Evolutionary conservation across 2,113 vertebrate genomes (phyloP), one percentile per base, ranked within the genome.

Genomic region (Penelope pileata): DNA sequence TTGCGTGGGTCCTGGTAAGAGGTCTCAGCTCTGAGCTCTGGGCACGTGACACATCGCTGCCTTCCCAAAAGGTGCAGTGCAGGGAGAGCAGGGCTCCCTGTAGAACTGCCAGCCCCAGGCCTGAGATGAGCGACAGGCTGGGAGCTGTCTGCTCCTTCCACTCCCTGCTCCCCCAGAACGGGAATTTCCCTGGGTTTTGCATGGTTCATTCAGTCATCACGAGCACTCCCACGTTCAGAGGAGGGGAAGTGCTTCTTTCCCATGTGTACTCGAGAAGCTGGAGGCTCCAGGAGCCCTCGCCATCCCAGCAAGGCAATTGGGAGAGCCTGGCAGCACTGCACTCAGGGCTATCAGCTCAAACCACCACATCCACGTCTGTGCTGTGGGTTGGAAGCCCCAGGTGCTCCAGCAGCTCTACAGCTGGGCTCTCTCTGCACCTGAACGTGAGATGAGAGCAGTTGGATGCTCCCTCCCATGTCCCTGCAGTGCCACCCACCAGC

Each of bases 281-380:
- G 76, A 34, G 26, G 63, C 42, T 30, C 63, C 59, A 14, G 36
- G 50, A 64, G 30, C 74, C 43, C 21, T 26, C 23, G 16, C 18
- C 38, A 26, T 36, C 24, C 24, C 36, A 29, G 40, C 10, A 27
- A 40, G 36, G 38, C 4, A 62, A 51, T 12, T 36, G 17, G 7
- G 21, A 34, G 0, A 64, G 40, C 10, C 24, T 10, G 38, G 66
- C 45, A 3, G 2, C 14, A 12, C 10, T 2, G 5, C 27, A 14
- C 8, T 60, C 36, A 21, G 43, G 58, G 45, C 47, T 4, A 6
- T 24, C 51, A 66, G 40, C 45, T 83, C 29, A 72, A 75, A 50
- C 60, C 70, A n/a, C 16, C 16, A 30, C 2, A 32, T 6, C 23
- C 23, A 16, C 7, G 7, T 51, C 76, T 47, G 40, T 6, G 59